Evolutionary conservation across 2,888 invertebrate genomes (phyloP).

Genomic region (Apamea anceps): DNA sequence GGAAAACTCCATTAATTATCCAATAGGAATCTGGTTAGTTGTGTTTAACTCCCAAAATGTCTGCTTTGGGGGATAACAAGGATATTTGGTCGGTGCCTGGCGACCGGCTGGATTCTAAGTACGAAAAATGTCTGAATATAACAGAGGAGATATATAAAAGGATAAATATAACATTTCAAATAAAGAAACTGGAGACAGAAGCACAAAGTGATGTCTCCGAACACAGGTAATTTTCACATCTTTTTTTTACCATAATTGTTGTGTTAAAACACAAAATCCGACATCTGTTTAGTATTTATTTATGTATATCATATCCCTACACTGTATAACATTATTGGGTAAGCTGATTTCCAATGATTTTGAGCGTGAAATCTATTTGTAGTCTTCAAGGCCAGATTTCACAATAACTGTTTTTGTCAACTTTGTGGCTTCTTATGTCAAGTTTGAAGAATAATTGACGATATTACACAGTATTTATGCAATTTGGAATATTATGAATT

Average conservation of each 20-base stretch:
- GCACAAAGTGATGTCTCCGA: constrained; percentile 83
- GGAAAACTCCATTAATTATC: constrained; percentile 71
- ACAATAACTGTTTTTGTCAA: constrained; percentile 37
- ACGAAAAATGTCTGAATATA: constrained; percentile 87
- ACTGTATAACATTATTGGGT: constrained; percentile 2
- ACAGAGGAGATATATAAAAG: constrained; percentile 88
- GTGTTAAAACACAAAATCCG: not conserved
- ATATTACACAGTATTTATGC: not conserved
- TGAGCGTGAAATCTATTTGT: constrained; percentile 13
- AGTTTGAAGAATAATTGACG: not conserved
- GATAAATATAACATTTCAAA: constrained; percentile 88
- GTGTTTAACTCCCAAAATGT: constrained; percentile 76
- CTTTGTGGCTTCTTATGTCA: not conserved
- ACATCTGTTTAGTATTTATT: constrained; percentile 5
- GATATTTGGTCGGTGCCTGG: constrained; percentile 77
- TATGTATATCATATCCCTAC: constrained; percentile 3
- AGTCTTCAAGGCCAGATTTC: constrained; percentile 44
- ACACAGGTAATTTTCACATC: constrained; percentile 76
- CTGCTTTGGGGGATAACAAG: constrained; percentile 78
- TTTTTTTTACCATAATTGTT: not conserved
- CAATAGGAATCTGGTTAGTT: constrained; percentile 76
- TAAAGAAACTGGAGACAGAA: constrained; percentile 82
- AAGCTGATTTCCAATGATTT: constrained; percentile 33
- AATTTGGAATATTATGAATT: not conserved
- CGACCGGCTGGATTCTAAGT: constrained; percentile 79